phyloP scores from a whole-genome alignment of 2,797 vertebrate genomes.

The Gadopsis bispinosus region DNA sequence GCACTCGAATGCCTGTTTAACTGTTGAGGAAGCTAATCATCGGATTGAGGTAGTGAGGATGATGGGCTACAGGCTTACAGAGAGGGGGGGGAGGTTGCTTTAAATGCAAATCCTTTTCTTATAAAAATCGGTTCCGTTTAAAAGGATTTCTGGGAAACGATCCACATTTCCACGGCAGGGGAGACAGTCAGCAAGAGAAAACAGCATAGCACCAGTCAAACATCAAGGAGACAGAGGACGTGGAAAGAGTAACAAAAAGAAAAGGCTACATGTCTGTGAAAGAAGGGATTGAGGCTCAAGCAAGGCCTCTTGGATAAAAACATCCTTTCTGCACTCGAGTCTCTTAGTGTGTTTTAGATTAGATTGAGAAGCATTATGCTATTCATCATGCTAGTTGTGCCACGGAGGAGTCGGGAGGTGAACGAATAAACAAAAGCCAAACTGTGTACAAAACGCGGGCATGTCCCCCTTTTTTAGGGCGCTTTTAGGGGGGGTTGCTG shows the following conservation, averaged over 20 bases:
- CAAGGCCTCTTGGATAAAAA: constrained; percentile 69
- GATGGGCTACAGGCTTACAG: constrained; percentile 79
- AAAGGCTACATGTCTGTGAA: constrained; percentile 76
- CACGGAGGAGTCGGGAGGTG: constrained; percentile 29
- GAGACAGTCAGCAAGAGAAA: constrained; percentile 82
- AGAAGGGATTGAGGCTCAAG: constrained; percentile 72
- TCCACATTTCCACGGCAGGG: constrained; percentile 85
- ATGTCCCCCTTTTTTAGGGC: constrained; percentile 35
- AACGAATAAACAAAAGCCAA: constrained; percentile 47
- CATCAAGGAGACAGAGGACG: constrained; percentile 83
- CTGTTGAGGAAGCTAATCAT: constrained; percentile 88
- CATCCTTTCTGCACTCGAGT: constrained; percentile 59
- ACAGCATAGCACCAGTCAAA: constrained; percentile 80
- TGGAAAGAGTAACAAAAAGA: constrained; percentile 80
- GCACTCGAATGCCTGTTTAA: constrained; percentile 86
- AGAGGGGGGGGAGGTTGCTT: constrained; percentile 77
- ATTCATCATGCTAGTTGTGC: constrained; percentile 35
- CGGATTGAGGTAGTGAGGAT: constrained; percentile 83
- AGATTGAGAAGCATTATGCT: constrained; percentile 44
- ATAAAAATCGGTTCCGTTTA: constrained; percentile 91
- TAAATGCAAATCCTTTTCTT: constrained; percentile 91
- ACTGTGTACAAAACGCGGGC: constrained; percentile 27
- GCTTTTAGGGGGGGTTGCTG: constrained; percentile 5
- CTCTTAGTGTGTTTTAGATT: constrained; percentile 57
- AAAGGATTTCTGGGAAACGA: constrained; percentile 89